Conservation (phyloP, 2,113 vertebrate species). For the Xiphophorus maculatus region DNA sequence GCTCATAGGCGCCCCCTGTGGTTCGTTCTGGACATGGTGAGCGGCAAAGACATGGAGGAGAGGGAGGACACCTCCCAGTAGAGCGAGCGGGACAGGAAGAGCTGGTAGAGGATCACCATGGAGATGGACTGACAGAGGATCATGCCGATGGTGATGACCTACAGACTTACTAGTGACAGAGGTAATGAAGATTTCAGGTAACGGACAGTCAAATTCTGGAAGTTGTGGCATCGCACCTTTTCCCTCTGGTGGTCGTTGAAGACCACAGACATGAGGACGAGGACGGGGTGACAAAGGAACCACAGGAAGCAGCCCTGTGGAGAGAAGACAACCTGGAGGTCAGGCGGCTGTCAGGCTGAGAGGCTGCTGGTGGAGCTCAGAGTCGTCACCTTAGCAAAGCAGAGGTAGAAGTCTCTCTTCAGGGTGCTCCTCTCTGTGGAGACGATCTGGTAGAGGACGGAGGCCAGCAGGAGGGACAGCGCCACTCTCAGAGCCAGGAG, state of each 20-base stretch:
- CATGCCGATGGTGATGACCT: slow-evolving; percentile 91
- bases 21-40: slow-evolving; percentile 89
- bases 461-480: slow-evolving; percentile 86
- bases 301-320: slow-evolving; percentile 93
- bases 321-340: slow-evolving; percentile 8
- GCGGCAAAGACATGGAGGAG: slow-evolving; percentile 91
- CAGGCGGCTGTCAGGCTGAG: no score
- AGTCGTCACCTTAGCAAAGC: slow-evolving; percentile 86
- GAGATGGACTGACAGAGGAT: slow-evolving; percentile 92
- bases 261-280: slow-evolving; percentile 84
- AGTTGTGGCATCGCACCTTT: slow-evolving; percentile 82
- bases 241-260: slow-evolving; percentile 93
- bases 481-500: slow-evolving; percentile 85
- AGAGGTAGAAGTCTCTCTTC: slow-evolving; percentile 94
- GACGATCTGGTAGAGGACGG: slow-evolving; percentile 91
- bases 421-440: slow-evolving; percentile 89
- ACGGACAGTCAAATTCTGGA: not conserved
- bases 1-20: slow-evolving; percentile 85
- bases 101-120: slow-evolving; percentile 93
- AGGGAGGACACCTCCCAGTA: slow-evolving; percentile 98
- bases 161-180: not conserved
- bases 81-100: slow-evolving; percentile 94
- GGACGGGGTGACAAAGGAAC: slow-evolving; percentile 93
- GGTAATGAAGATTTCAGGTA: not conserved
- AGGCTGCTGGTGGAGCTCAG: not conserved